Evolutionary conservation across 1,140 invertebrate genomes (phyloP), one percentile per base, ranked within the genome.

Genomic region (Theocolax elegans): DNA sequence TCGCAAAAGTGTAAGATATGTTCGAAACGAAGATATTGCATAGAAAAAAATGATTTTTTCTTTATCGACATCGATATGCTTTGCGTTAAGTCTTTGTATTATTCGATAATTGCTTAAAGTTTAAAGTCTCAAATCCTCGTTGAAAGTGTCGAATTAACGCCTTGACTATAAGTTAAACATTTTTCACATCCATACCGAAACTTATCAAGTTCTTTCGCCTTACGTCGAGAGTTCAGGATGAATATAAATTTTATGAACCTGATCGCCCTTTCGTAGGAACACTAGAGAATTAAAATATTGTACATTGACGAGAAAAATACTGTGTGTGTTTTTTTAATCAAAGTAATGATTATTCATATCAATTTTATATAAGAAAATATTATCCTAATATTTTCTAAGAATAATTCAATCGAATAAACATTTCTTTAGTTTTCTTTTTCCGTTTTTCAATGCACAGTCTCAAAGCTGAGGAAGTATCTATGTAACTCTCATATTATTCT

Each of bases 31-130:
- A 67, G 19, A n/a, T 38, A 67, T 67, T 59, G 54, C 48, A 67
- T 67, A 42, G 15, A 59, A 68, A 68, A 51, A 1, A 3, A 35
- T 42, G 27, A 49, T 44, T 17, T 17, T 35, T 59, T 29, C n/a
- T 54, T 67, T 7, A 35, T 59, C 27, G 54, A 25, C 27, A 53
- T 62, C 48, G 67, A 69, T 69, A 69, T 69, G 67, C 62, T 62
- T 62, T 56, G 21, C 27, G 53, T n/a, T 53, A 69, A 53, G 35
- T 62, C 46, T 69, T 63, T 49, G 17, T 44, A 3, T 49, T n/a
- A n/a, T n/a, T 58, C n/a, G 12, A 35, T 31, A 69, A 69, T 69
- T 60, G 42, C 51, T 67, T 59, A 13, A 29, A n/a, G n/a, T 59
- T 58, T 46, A 2, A 68, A 68, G 66, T 68, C 56, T 68, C 66